Conservation (phyloP, 2,888 invertebrate species). For the Panopea generosa region DNA sequence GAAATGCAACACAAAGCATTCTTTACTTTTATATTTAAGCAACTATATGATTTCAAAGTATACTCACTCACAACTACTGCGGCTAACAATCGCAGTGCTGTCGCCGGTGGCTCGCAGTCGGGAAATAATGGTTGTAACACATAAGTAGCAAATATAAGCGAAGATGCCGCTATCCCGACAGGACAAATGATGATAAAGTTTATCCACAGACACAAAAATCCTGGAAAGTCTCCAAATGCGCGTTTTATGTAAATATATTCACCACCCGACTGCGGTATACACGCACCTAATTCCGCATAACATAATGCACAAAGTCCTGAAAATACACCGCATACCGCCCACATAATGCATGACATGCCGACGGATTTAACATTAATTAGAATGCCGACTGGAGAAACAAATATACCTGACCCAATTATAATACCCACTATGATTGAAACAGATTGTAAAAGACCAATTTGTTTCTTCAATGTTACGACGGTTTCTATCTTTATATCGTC, state of each 20-base stretch:
- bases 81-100: conserved; percentile 75
- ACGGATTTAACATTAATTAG: conserved; percentile 91
- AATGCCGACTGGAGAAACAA: conserved; percentile 97
- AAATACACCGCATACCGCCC: conserved; percentile 93
- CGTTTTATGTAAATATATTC: conserved; percentile 86
- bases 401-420: conserved; percentile 97
- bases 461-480: conserved; percentile 73
- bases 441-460: conserved; percentile 76
- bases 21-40: too few species aligned
- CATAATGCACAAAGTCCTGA: conserved; percentile 94
- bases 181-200: conserved; percentile 82
- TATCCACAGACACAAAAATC: conserved; percentile 83
- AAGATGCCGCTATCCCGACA: conserved; percentile 82
- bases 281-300: conserved; percentile 96
- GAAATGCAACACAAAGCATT: too few species aligned
- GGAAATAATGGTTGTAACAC: conserved; percentile 80
- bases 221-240: conserved; percentile 83
- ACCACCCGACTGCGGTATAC: conserved; percentile 89
- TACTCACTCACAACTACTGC: conserved; percentile 80
- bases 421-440: conserved; percentile 88
- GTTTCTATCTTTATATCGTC: conserved; percentile 34
- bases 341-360: conserved; percentile 92
- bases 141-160: conserved; percentile 83
- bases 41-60: too few species aligned
- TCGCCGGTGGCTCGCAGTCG: conserved; percentile 79